Evolutionary conservation across 2,888 invertebrate genomes (phyloP), one percentile per base, ranked within the genome.

Genomic region (Smittia sp.): DNA sequence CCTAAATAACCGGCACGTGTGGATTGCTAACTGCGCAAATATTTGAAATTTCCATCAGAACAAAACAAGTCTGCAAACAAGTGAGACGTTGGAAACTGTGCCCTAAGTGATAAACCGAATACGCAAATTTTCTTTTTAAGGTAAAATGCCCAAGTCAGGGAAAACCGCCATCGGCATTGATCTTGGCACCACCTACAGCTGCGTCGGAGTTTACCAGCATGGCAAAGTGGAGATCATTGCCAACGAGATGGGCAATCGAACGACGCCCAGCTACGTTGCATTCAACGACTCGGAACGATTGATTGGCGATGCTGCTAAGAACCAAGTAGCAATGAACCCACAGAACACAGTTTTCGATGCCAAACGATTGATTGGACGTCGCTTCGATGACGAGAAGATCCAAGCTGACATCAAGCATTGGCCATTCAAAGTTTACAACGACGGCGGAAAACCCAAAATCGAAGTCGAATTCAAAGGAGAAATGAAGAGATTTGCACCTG

Each of bases 161-260:
- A 69, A 69, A 22, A 22, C 86, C 76, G 88, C 88, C 77, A 85
- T 91, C 78, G 91, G 91, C 77, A 94, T 92, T 78, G 92, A 92
- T 85, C 85, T 94, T 80, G 94, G 94, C 78, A 94, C 94, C 41
- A 94, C 94, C 6, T 94, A 92, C 81, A 93, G 92, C 39, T 91
- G 92, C 79, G 92, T 93, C 65, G 92, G 91, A 77, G 91, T 92
- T n/a, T 93, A 90, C 87, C 90, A 91, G 79, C 88, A 92, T 79
- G 90, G 89, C 75, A 89, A 90, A 80, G 91, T 92, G 75, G 91
- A 91, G 80, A 91, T 91, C 80, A 93, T 94, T 79, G 92, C 94
- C 74, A 94, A 94, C 80, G 93, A 93, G 80, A 93, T 93, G 82
- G 94, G 93, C 75, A 94, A 94, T 81, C 84, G 93, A 70, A 93